Base-by-base conservation (phyloP, 2,797 vertebrate genomes). In the Platalea minor region DNA sequence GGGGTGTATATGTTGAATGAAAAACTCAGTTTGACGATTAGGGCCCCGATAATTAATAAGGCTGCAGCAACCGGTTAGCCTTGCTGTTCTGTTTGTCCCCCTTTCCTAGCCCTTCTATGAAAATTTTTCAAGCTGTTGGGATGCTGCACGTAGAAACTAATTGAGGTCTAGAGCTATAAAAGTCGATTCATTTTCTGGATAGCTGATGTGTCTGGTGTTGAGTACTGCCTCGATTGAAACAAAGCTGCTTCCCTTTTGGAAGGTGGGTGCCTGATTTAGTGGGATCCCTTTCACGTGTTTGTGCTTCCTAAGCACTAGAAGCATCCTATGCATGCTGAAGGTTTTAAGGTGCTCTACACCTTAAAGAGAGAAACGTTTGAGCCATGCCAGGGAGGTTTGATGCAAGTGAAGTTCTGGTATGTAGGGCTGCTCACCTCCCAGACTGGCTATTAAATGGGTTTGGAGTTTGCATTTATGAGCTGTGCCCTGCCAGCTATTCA, bases 131-230 rank as follows among this genome's bases (percentile, higher is more conserved):
- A 63, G 43, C 31, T 56, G 12, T 50, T 1, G 0, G 33, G 45
- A 50, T 10, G 20, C 57, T 85, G 33, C 28, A 26, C 15, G 16
- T 54, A 57, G 26, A 48, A 85, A 14, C 4, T 29, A n/a, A 25
- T 14, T 56, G 50, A 93, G 46, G 3, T 85, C 26, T 69, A 10
- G 28, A 80, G 37, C 26, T 75, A 9, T 50, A 35, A n/a, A 82
- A 43, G 54, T 2, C 1, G 0, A 4, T 59, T 46, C 3, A 3
- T 63, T 56, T 89, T 60, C 8, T 9, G 39, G 8, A 24, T 13
- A 12, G 31, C 17, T 51, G 13, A 28, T 51, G 24, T 76, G 26
- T 69, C 65, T 26, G 10, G 28, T 37, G 14, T 39, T 31, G 65
- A 46, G 46, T 18, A 10, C 35, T 74, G 46, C 81, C 56, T 76